Conservation (phyloP, 2,797 vertebrate genomes). For the Botia almorhae region DNA sequence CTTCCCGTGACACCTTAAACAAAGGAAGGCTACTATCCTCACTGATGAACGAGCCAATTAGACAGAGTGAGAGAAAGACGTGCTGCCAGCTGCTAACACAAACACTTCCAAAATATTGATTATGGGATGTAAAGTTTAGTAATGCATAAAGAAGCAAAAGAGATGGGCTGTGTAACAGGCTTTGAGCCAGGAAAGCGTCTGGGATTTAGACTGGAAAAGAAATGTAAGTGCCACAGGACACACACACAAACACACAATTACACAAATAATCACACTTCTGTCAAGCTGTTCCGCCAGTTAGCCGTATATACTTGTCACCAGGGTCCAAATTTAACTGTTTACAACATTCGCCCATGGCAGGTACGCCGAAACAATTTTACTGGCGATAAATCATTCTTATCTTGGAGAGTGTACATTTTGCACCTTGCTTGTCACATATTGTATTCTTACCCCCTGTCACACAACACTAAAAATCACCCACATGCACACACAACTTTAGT, state of each 20-base stretch:
- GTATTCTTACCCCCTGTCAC: no score
- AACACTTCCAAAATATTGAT: conserved; percentile 62
- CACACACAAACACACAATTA: conserved; percentile 3
- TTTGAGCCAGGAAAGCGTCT: conserved; percentile 50
- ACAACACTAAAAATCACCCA: neutral
- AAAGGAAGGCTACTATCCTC: conserved; percentile 60
- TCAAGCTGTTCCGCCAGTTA: conserved; percentile 1
- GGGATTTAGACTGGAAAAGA: conserved; percentile 55
- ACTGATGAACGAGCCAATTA: conserved; percentile 68
- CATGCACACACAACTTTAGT: conserved; percentile 35
- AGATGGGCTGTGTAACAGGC: conserved; percentile 52
- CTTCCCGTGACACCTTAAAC: conserved; percentile 53
- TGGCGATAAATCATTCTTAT: no score
- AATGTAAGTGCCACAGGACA: conserved; percentile 22
- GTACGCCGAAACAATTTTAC: neutral
- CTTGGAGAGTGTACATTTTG: no score
- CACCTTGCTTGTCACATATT: no score
- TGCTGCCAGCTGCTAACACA: conserved; percentile 5
- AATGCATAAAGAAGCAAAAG: conserved; percentile 59
- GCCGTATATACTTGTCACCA: conserved; percentile 34
- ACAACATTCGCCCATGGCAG: no score
- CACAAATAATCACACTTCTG: conserved; percentile 12
- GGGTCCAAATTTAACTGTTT: no score
- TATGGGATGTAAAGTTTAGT: conserved; percentile 65
- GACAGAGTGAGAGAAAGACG: conserved; percentile 34